Conservation (phyloP, 2,888 invertebrate species). For the Ischnura elegans region DNA sequence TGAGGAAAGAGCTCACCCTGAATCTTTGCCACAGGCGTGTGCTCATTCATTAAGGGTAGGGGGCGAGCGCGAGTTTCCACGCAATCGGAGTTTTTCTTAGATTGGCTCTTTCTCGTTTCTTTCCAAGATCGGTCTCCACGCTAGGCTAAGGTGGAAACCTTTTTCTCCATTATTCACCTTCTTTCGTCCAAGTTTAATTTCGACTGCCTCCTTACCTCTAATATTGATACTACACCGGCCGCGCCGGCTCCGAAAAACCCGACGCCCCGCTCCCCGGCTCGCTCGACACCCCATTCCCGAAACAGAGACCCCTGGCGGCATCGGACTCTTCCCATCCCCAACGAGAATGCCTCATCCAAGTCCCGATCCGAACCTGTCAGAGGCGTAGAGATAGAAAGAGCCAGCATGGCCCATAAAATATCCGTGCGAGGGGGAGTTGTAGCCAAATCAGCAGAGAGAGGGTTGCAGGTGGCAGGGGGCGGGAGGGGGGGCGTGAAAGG, state of each 20-base stretch:
- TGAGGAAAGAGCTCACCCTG: no score
- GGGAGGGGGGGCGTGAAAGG: background rate
- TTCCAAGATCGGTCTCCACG: no score
- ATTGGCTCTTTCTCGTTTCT: no score
- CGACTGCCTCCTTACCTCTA: background rate
- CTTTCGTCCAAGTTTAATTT: background rate
- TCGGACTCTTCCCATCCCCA: background rate
- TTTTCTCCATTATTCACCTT: no score
- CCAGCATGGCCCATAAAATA: conserved; percentile 44
- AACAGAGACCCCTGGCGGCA: background rate
- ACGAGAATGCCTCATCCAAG: background rate
- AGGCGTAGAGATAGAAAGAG: conserved; percentile 63
- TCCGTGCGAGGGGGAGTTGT: conserved; percentile 3
- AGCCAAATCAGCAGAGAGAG: conserved; percentile 30
- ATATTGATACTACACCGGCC: background rate
- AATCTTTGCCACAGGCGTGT: no score
- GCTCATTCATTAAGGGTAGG: no score
- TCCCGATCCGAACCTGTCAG: conserved; percentile 36
- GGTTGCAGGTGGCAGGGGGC: background rate
- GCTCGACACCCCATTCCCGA: background rate
- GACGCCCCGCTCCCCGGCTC: background rate
- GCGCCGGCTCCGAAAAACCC: background rate
- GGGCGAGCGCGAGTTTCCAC: no score
- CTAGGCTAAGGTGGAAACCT: no score
- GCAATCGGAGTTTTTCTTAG: no score